Evolutionary conservation across 2,888 invertebrate genomes (phyloP), one percentile per base, ranked within the genome.

Genomic region (Heliconius aoede): DNA sequence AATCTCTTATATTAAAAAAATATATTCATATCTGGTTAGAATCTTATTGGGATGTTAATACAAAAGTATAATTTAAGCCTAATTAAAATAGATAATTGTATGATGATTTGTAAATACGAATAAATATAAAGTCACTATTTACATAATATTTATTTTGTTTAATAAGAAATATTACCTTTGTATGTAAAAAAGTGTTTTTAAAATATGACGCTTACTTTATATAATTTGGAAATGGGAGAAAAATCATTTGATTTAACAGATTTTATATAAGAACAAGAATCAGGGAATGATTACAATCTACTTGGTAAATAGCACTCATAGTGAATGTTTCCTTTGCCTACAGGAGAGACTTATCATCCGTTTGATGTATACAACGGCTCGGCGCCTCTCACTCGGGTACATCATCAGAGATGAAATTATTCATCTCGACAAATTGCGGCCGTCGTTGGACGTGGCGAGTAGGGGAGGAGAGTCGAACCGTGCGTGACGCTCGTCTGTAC

Each of bases 401-500:
- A 72, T 77, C 74, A 79, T 26, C 18, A 46, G 32, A 72, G 72
- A 72, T 60, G 74, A 68, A 78, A 75, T 74, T 65, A 74, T 76
- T 68, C 74, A 80, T 76, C 72, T 74, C 73, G 78, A 78, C 79
- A 74, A 80, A 75, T 79, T 74, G 76, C 72, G n/a, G 46, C 62
- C 62, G 62, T 62, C 40, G 61, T 68, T 55, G 28, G 78, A 73
- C 74, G 78, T 68, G 76, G 81, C 83, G 81, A 81, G 46, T 7
- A 15, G 18, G 18, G 7, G 46, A 18, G 46, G 46, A 46, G 83
- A 84, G 86, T 85, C 84, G 85, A 84, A 87, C 85, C 83, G 85
- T 85, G 86, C 88, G 86, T 85, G 80, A 84, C 82, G 86, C 80
- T 76, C 79, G 77, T 72, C 79, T 74, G 72, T 75, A 78, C 76